These are phyloP conservation scores for Deroplatys truncata DNA, from an alignment of 2,888 invertebrate genomes.

Conservation along the genomic window DNA sequence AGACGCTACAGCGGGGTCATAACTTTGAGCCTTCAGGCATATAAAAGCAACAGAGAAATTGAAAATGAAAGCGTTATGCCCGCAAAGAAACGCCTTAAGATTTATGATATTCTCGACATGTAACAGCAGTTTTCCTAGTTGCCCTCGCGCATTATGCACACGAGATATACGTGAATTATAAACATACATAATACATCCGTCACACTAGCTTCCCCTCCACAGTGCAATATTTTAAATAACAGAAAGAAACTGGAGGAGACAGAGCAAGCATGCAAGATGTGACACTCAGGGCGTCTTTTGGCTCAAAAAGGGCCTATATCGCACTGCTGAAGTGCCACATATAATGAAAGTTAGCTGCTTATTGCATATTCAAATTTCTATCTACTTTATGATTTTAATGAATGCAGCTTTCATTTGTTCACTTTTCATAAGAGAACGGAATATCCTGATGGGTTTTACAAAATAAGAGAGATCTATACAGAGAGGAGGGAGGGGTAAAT, in stretches of 20 bases:
- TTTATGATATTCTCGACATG: not conserved
- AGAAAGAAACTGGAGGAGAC: not conserved
- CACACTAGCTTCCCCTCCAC: not conserved
- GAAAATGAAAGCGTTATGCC: not conserved
- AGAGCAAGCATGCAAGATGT: not conserved
- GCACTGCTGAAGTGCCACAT: not conserved
- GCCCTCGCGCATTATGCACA: not conserved
- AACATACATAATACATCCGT: conserved; percentile 14
- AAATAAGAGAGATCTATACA: too few species aligned
- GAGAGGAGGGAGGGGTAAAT: too few species aligned
- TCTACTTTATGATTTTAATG: too few species aligned
- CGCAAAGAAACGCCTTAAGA: not conserved
- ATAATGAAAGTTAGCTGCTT: too few species aligned
- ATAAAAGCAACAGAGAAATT: not conserved
- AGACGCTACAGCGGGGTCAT: too few species aligned
- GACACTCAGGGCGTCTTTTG: not conserved
- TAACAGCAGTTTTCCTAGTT: not conserved
- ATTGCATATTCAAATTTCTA: too few species aligned
- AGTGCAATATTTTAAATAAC: not conserved
- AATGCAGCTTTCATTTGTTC: too few species aligned
- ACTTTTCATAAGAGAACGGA: too few species aligned
- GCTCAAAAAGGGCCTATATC: not conserved
- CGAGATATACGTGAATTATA: conserved; percentile 4
- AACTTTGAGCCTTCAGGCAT: not conserved
- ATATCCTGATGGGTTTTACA: too few species aligned